phyloP scores from a whole-genome alignment of 1,140 invertebrate genomes.

The Frieseomelitta varia region DNA sequence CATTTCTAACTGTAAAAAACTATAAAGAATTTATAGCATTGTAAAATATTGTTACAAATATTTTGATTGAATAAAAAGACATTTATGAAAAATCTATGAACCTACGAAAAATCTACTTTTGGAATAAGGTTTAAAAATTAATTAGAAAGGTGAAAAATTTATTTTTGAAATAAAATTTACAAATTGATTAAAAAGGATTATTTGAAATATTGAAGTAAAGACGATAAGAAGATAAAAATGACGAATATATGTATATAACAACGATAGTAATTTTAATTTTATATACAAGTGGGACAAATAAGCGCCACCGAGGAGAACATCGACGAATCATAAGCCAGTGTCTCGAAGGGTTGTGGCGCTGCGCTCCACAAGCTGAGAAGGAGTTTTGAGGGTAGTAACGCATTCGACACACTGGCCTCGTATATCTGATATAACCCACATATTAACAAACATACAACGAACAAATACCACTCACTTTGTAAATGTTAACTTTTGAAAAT shows the following conservation, averaged over 20 bases:
- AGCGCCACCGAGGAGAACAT: constrained; percentile 39
- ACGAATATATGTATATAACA: too few species aligned
- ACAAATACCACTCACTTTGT: neutral
- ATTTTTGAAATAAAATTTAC: neutral
- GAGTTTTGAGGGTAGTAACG: constrained; percentile 38
- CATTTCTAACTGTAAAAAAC: neutral
- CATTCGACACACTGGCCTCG: constrained; percentile 41
- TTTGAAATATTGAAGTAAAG: too few species aligned
- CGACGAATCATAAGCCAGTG: constrained; percentile 42
- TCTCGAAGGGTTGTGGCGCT: constrained; percentile 23
- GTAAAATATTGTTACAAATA: constrained; percentile 1
- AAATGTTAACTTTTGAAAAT: neutral
- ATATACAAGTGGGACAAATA: constrained; percentile 2
- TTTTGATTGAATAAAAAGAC: neutral
- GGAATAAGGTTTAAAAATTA: neutral
- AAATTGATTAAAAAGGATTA: neutral
- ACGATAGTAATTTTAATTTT: neutral
- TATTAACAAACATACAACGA: constrained; percentile 32
- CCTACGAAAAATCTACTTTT: neutral
- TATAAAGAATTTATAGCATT: neutral
- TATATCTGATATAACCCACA: neutral
- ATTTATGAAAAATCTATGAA: neutral
- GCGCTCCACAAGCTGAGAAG: constrained; percentile 11
- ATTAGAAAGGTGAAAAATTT: neutral
- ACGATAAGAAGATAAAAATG: neutral